Evolutionary conservation across 2,113 vertebrate species (phyloP), one percentile per base, ranked within the genome.

Genomic region (Pygathrix nemaeus): DNA sequence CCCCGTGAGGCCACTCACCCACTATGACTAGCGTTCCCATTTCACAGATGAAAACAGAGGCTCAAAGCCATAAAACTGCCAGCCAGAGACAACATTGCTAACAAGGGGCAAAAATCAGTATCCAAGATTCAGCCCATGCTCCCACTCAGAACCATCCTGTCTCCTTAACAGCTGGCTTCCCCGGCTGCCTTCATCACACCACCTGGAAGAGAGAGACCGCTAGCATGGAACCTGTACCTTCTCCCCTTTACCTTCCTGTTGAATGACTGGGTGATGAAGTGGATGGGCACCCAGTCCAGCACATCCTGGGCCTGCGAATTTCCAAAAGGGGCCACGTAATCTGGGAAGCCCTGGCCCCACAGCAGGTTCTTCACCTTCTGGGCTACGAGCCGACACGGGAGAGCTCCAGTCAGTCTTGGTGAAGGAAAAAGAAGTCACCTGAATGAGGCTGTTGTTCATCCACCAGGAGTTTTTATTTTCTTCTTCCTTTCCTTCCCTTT

Each of bases 251-350:
- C 98, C 98, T 98, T 98, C 70, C 94, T 17, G 0, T 43, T n/a
- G 55, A 85, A 66, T 0, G 68, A 75, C 50, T 68, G 90, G 18
- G 72, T 91, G 90, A 96, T 3, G 0, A 97, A 72, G 20, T 45
- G 94, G 96, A 99, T 92, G 0, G 98, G 98, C 86, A 99, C 98
- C 99, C 99, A 99, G 98, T 99, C 99, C 2, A 99, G 96, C 45
- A 98, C 97, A 88, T 99, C 98, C 57, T 99, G 98, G 59, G 99
- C 97, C 40, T 87, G 98, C 17, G 99, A 99, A 96, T 99, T 99
- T 96, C 99, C 99, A 98, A 99, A 99, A 0, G 99, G 98, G 11
- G 99, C 99, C 95, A 99, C 99, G 0, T 98, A 99, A 30, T 99
- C 99, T 0, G 99, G 99, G 92, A 99, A 99, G 90, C 93, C 98